A percentile compares a stretch with the other conserved stretches of the same genome.
Conservation (phyloP, 2,888 invertebrate species). For the Eulithis testata region DNA sequence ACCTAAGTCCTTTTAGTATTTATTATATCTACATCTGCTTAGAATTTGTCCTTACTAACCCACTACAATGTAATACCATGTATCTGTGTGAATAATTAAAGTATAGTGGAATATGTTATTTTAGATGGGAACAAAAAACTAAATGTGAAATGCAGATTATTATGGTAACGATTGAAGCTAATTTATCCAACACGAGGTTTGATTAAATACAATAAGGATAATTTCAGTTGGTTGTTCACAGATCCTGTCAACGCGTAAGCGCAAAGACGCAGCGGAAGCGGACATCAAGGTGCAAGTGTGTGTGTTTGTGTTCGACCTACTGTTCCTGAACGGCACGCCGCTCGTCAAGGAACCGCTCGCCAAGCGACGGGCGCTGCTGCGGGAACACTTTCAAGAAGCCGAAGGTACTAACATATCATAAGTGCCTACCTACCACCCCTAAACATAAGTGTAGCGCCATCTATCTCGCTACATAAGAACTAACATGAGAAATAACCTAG, state of each 20-base stretch:
- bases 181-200: constrained; percentile 10
- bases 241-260: constrained; percentile 96
- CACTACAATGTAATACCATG: too few species aligned
- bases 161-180: constrained; percentile 7
- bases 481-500: too few species aligned
- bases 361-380: background rate
- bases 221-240: constrained; percentile 34
- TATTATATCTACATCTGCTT: too few species aligned
- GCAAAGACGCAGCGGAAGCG: constrained; percentile 88
- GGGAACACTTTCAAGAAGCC: constrained; percentile 10
- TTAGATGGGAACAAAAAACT: too few species aligned
- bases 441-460: too few species aligned
- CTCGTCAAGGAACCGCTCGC: constrained; percentile 19
- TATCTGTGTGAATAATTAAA: too few species aligned
- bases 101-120: too few species aligned
- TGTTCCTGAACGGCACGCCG: constrained; percentile 85
- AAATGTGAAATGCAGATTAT: too few species aligned
- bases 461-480: too few species aligned
- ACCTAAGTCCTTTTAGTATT: too few species aligned
- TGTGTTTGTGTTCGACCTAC: constrained; percentile 97
- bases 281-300: constrained; percentile 91
- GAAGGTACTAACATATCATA: background rate
- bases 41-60: too few species aligned
- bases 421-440: too few species aligned
- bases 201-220: constrained; percentile 1